Conservation (phyloP, 1,140 invertebrate genomes). For the Homalodisca vitripennis region DNA sequence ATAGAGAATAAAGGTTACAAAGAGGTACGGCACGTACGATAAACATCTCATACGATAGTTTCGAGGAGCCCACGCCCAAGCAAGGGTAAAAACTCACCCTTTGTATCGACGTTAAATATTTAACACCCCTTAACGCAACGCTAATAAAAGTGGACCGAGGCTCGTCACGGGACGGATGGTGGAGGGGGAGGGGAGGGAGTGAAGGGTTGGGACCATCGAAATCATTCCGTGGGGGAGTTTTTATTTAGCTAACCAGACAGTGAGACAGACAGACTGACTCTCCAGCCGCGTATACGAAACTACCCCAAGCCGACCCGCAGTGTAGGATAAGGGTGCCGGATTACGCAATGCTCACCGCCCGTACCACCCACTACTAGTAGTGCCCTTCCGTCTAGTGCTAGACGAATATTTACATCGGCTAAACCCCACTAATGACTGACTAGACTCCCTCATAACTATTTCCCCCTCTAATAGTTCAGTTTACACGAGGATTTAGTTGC, state of each 20-base stretch:
- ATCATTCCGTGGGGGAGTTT: slow-evolving; percentile 13
- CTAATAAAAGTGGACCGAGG: slow-evolving; percentile 15
- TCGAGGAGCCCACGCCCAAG: too few species aligned
- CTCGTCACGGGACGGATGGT: too few species aligned
- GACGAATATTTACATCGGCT: background rate
- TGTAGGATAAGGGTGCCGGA: background rate
- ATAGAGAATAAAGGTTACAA: too few species aligned
- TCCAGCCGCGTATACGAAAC: background rate
- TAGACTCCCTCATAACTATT: background rate
- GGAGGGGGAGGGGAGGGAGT: background rate
- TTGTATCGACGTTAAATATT: slow-evolving; percentile 18
- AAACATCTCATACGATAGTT: too few species aligned
- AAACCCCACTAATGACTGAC: background rate
- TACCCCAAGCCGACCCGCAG: background rate
- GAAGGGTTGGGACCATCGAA: background rate
- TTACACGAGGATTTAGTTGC: background rate
- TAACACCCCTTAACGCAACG: slow-evolving; percentile 12
- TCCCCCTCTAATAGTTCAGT: background rate
- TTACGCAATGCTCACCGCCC: too few species aligned
- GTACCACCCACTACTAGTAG: too few species aligned
- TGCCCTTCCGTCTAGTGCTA: slow-evolving; percentile 2
- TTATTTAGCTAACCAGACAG: slow-evolving; percentile 9
- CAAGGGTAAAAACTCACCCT: slow-evolving; percentile 2
- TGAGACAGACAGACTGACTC: background rate
- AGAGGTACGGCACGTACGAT: too few species aligned